These are phyloP conservation scores for Zeuzera pyrina DNA, from an alignment of 2,888 invertebrate genomes.

Conservation along the genomic window DNA sequence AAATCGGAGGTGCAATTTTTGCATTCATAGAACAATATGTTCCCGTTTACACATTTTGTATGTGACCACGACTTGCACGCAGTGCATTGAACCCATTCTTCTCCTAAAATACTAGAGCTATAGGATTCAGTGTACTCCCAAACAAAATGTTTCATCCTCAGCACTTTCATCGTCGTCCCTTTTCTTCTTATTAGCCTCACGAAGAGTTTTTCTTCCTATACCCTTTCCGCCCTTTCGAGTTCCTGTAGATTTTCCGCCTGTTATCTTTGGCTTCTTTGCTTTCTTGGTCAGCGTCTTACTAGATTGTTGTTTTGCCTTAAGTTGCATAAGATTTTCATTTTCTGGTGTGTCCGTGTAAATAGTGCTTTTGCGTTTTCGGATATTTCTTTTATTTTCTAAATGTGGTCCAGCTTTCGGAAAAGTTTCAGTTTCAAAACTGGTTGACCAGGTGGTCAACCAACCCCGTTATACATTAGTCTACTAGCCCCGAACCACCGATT, in stretches of 20 bases:
- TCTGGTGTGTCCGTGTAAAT: slow-evolving; percentile 1
- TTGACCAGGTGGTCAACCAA: too few relatives aligned
- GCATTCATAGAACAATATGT: slow-evolving; percentile 3
- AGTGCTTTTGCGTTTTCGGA: not conserved
- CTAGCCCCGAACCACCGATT: too few relatives aligned
- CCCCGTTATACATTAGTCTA: too few relatives aligned
- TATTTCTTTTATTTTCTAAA: too few relatives aligned
- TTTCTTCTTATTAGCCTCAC: not conserved
- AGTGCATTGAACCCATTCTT: slow-evolving; percentile 10
- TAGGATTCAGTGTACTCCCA: slow-evolving; percentile 11
- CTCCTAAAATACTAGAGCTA: slow-evolving; percentile 6
- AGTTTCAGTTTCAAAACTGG: too few relatives aligned
- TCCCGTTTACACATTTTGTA: slow-evolving; percentile 2
- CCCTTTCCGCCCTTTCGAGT: not conserved
- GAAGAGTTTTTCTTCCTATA: not conserved
- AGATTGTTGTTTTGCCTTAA: not conserved
- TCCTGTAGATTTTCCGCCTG: not conserved
- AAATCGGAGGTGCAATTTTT: too few relatives aligned
- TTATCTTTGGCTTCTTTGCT: not conserved
- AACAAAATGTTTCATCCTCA: slow-evolving; percentile 10
- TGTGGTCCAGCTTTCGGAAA: slow-evolving; percentile 1
- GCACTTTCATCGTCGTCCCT: slow-evolving; percentile 2
- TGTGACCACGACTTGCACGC: slow-evolving; percentile 8
- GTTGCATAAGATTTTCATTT: not conserved
- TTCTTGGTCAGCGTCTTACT: not conserved